phyloP scores from a whole-genome alignment of 2,888 invertebrate species.

The Idaea straminata region DNA sequence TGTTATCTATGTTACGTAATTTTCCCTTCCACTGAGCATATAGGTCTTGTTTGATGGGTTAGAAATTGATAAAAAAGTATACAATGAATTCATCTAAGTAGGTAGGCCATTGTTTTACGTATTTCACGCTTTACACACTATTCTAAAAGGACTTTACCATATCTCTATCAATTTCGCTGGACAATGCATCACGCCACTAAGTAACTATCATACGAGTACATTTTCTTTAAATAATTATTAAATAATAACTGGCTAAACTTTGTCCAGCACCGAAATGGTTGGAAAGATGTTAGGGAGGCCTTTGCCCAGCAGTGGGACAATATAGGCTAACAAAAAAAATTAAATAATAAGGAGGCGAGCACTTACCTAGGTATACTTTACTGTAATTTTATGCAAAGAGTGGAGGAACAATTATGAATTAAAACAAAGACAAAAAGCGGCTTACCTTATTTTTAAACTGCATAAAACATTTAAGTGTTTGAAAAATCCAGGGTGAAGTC shows the following conservation, averaged over 20 bases:
- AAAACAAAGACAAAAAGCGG: neutral
- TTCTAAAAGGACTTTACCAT: neutral
- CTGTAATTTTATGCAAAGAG: neutral
- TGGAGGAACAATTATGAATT: neutral
- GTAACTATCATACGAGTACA: no score
- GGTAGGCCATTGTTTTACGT: slow-evolving; percentile 26
- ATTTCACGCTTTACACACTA: slow-evolving; percentile 9
- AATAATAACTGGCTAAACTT: no score
- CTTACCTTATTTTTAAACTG: neutral
- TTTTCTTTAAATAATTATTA: no score
- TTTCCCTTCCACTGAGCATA: slow-evolving; percentile 53
- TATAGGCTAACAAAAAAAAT: no score
- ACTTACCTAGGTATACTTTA: no score
- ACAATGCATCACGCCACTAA: neutral
- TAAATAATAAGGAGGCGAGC: no score
- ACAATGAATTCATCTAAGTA: slow-evolving; percentile 30
- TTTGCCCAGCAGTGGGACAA: no score
- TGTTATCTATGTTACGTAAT: slow-evolving; percentile 45
- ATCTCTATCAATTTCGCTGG: neutral
- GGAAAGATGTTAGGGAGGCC: no score
- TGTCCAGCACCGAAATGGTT: no score
- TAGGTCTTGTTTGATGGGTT: slow-evolving; percentile 55
- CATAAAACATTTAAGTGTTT: slow-evolving; percentile 6
- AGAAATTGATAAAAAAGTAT: slow-evolving; percentile 45
- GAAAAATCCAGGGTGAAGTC: slow-evolving; percentile 1